Evolutionary conservation across 1,140 invertebrate species (phyloP).

Genomic region (Drosophila athabasca): DNA sequence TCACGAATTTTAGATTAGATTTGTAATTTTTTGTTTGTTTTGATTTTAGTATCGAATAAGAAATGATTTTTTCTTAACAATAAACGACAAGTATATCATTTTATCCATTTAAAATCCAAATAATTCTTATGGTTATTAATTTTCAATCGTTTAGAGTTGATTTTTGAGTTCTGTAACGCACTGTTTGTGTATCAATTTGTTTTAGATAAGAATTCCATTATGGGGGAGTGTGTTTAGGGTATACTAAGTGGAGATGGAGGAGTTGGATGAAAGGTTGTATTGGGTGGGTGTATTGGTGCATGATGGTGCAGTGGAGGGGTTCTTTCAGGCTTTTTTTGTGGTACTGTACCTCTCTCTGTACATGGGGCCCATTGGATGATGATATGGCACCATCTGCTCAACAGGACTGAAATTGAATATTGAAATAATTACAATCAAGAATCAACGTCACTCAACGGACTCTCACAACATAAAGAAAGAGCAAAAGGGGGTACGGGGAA

Average conservation of each 20-base stretch:
- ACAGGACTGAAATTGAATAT: conserved; percentile 83
- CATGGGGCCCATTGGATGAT: conserved; percentile 84
- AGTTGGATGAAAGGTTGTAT: neutral
- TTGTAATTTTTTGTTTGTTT: too few species aligned
- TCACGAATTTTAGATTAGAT: too few species aligned
- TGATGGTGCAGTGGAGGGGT: conserved; percentile 40
- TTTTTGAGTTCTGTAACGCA: too few species aligned
- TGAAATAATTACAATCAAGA: conserved; percentile 73
- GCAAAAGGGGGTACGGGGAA: neutral
- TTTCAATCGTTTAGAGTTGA: too few species aligned
- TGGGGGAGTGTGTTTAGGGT: too few species aligned
- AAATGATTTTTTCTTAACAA: too few species aligned
- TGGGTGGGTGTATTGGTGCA: conserved; percentile 10
- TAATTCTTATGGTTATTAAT: too few species aligned
- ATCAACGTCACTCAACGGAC: conserved; percentile 30
- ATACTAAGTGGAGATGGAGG: neutral
- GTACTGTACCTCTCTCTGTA: conserved; percentile 84
- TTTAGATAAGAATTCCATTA: too few species aligned
- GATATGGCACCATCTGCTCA: conserved; percentile 84
- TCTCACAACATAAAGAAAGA: conserved; percentile 4
- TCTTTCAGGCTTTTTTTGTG: conserved; percentile 52
- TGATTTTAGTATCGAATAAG: too few species aligned
- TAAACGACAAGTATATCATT: too few species aligned
- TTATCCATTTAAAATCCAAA: too few species aligned
- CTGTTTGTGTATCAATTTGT: too few species aligned